Evolutionary conservation across 2,113 vertebrate genomes (phyloP), one percentile per base, ranked within the genome.

Genomic region (Stegastes partitus): DNA sequence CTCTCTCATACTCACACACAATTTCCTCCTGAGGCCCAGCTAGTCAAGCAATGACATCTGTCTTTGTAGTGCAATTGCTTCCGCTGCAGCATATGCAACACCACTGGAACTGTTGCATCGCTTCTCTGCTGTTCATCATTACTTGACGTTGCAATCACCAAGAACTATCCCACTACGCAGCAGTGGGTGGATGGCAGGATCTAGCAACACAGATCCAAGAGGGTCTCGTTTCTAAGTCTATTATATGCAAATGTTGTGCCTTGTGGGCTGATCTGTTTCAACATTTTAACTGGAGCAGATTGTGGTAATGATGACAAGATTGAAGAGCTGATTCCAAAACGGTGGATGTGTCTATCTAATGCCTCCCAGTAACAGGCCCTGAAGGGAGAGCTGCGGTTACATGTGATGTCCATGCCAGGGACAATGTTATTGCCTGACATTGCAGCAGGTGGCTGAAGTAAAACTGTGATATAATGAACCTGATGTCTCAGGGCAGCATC

Each of bases 31-130:
- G 63, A 78, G 70, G 56, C 34, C 25, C 19, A 63, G 59, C 45
- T 57, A 66, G 21, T 80, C 15, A 39, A 76, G 47, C 31, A 59
- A 49, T 74, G 59, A 67, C 82, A 79, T 71, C 39, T 86, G 66
- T 58, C 54, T 81, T 78, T 79, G 42, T 54, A 58, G 26, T 71
- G 42, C 21, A n/a, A 3, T 59, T 73, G 54, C 74, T 51, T 77
- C 51, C 19, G 54, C 19, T 66, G 68, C 63, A 63, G 45, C 54
- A 16, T 49, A 68, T 21, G n/a, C 18, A 77, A 49, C 77, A 55
- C 16, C 37, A 50, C 9, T 23, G 23, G 28, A 82, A 37, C 62
- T 49, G 73, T 54, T 81, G 73, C 50, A 3, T 37, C 1, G n/a
- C 45, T 34, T 67, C 23, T 61, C 23, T 19, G 19, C 58, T 31